Percentiles rank a stretch among this genome's conserved stretches.
phyloP scores from a whole-genome alignment of 2,797 vertebrate genomes.

The Alcedo quadribrachys region DNA sequence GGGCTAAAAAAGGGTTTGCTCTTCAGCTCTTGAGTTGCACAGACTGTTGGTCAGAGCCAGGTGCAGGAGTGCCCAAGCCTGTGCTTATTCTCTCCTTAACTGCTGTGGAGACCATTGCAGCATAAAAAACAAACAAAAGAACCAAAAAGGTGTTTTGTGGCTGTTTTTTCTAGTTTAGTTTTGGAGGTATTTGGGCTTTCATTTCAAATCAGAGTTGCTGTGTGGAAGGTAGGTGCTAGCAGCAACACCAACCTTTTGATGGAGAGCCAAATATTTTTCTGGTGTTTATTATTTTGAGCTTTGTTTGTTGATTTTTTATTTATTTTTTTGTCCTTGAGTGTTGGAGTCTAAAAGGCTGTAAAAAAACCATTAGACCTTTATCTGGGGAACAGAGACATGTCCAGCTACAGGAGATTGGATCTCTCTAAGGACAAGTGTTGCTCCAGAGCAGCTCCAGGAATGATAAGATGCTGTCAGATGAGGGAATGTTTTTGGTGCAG shows the following conservation, averaged over 20 bases:
- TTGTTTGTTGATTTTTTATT: background rate
- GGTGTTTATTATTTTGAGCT: background rate
- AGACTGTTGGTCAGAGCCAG: background rate
- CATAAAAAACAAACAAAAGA: no score
- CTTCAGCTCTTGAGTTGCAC: background rate
- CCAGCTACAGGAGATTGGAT: background rate
- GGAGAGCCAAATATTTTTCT: background rate
- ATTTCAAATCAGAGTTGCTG: background rate
- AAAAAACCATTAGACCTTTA: background rate
- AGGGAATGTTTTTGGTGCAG: background rate
- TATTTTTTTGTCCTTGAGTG: background rate
- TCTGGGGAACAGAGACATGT: background rate
- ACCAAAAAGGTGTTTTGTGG: background rate
- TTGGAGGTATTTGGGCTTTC: background rate
- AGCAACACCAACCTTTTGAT: background rate
- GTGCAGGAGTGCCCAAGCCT: background rate
- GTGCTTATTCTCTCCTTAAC: background rate
- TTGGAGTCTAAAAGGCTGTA: background rate
- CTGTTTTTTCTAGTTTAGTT: background rate
- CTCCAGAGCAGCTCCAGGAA: background rate
- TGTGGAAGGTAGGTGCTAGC: background rate
- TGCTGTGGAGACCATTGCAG: fast-evolving
- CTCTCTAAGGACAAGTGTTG: background rate
- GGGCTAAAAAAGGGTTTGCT: background rate
- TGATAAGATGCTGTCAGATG: background rate